Conservation (phyloP, 1,140 invertebrate species). For the Caerostris darwini region DNA sequence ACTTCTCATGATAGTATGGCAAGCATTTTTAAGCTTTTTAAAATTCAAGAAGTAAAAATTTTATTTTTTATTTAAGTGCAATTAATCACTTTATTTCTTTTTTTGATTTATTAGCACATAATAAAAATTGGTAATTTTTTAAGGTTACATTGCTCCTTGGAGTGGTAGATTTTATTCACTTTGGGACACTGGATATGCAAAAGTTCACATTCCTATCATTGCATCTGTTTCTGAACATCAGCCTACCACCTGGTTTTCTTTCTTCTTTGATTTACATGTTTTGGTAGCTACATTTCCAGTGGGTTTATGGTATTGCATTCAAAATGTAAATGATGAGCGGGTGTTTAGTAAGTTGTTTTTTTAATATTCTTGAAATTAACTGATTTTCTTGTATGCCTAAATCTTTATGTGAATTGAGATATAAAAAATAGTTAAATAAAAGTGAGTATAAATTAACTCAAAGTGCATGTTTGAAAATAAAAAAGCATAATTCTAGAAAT, state of each 20-base stretch:
- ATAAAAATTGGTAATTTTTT: not conserved
- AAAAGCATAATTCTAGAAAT: too few relatives aligned
- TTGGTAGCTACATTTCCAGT: slow-evolving; percentile 98
- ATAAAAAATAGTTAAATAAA: slow-evolving; percentile 15
- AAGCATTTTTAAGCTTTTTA: too few relatives aligned
- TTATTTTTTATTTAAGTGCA: not conserved
- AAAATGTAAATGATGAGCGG: slow-evolving; percentile 98
- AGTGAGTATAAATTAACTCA: not conserved
- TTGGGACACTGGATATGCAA: slow-evolving; percentile 99
- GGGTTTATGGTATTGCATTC: slow-evolving; percentile 99
- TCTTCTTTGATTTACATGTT: slow-evolving; percentile 99
- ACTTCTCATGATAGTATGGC: too few relatives aligned
- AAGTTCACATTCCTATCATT: slow-evolving; percentile 99
- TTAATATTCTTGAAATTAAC: not conserved
- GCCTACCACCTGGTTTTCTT: slow-evolving; percentile 99
- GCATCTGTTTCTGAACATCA: slow-evolving; percentile 99
- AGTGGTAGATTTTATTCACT: slow-evolving; percentile 99
- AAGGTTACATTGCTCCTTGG: slow-evolving; percentile 97
- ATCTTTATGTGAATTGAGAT: slow-evolving; percentile 41
- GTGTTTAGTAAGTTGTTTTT: slow-evolving; percentile 92
- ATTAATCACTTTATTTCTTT: not conserved
- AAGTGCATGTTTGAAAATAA: too few relatives aligned
- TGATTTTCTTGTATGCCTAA: not conserved
- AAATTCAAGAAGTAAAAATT: not conserved
- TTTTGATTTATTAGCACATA: not conserved